Evolutionary conservation across 2,888 invertebrate genomes (phyloP).

Genomic region (Onthophagus sagittarius): DNA sequence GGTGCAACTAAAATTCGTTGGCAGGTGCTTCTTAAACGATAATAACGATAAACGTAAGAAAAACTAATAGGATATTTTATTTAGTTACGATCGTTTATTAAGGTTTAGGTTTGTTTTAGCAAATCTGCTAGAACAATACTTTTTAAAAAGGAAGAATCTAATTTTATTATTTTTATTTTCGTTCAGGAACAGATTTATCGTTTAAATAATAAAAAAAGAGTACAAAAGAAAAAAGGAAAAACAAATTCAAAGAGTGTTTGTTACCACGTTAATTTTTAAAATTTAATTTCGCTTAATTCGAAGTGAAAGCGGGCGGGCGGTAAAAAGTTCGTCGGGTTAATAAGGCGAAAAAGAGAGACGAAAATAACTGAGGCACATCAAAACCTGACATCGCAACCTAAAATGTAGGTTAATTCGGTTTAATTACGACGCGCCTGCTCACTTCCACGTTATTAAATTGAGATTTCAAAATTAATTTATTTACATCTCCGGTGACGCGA

Average conservation of each 20-base stretch:
- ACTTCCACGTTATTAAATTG: neutral
- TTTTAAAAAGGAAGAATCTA: neutral
- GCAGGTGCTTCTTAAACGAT: slow-evolving; percentile 7
- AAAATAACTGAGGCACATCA: neutral
- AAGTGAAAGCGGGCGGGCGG: neutral
- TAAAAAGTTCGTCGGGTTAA: slow-evolving; percentile 1
- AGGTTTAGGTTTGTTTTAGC: no score
- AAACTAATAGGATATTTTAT: slow-evolving; percentile 6
- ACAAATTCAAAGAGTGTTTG: neutral
- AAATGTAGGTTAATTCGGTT: neutral
- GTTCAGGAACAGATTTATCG: slow-evolving; percentile 11
- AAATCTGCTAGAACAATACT: no score
- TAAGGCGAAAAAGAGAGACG: neutral
- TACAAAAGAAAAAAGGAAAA: neutral
- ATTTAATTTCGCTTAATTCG: neutral
- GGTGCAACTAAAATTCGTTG: neutral
- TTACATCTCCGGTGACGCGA: neutral
- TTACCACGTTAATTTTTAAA: neutral
- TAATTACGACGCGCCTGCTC: neutral
- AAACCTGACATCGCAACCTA: neutral
- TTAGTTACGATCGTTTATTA: neutral
- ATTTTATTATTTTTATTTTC: slow-evolving; percentile 4
- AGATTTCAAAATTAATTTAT: neutral
- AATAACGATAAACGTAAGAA: slow-evolving; percentile 4
- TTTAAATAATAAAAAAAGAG: slow-evolving; percentile 6